Base-by-base conservation (phyloP, 2,888 invertebrate genomes). In the Corbicula japonica region DNA sequence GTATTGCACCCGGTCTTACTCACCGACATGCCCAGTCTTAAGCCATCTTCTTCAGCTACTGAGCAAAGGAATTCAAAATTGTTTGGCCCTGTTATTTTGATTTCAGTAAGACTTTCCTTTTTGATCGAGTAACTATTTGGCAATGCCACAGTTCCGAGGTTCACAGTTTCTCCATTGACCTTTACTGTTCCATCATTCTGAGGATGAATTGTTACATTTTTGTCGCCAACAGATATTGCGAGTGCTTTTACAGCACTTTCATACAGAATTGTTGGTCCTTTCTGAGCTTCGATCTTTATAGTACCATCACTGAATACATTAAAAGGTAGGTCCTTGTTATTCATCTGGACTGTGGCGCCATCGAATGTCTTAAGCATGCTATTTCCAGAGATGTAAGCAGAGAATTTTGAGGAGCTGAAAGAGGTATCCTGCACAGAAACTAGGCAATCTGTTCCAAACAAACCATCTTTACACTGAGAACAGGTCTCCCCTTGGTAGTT, bases 331-430 rank as follows among this genome's bases (percentile, higher is more conserved):
- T 74, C 71, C 12, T 65, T 34, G 54, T 54, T 76, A 54, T 78
- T 73, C 46, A 88, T 76, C 30, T 77, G 68, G 23, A 87, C 38
- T 35, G 70, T 79, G 0, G 87, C 73, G 12, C 89, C 88, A 84
- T 89, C 90, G n/a, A 88, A 50, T 38, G 85, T 80, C 32, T 78
- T 79, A 10, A 87, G 54, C 56, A 82, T 80, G 18, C 85, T 85
- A 61, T 85, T 76, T n/a, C 86, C 80, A 26, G 79, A 80, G 6
- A 88, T 30, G 12, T 79, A 80, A 62, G 62, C 73, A 4, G 72
- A 46, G 38, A 74, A 70, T 32, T 32, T 70, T 12, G 68, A 50
- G 18, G 54, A 38, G 12, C 35, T 30, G 2, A 56, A 34, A 10
- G 69, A 10, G 18, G 52, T 32, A 10, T 54, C 46, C 28, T 77